Base-by-base conservation (phyloP, 2,888 invertebrate species). In the Adineta ricciae region DNA sequence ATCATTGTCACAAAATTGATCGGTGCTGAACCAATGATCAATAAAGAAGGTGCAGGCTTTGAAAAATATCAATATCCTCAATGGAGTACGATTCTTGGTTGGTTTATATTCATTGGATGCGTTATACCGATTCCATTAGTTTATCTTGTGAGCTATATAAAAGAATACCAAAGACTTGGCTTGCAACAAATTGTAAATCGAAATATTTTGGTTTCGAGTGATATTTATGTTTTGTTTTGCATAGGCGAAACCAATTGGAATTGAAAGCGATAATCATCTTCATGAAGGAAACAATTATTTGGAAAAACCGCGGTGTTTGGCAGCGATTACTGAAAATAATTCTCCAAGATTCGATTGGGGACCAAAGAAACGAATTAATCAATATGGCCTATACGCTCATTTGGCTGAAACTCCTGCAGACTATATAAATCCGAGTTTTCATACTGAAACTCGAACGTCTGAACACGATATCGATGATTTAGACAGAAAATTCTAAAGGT, bases 311-410 rank as follows among this genome's bases (percentile, higher is more conserved):
- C 78, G 78, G 24, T 78, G 41, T 41, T 21, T 78, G n/a, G 78
- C 38, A 41, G 78, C 78, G 9, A 24, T 78, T 7, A 78, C 78
- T n/a, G 41, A n/a, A 78, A 78, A 41, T 78, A 78, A 78, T 41
- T 41, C n/a, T 24, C 78, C 78, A n/a, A 24, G n/a, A n/a, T 16
- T 41, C 19, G 78, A 78, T 78, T 78, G 78, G 78, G 78, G 78
- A 78, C 78, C 78, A 32, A 78, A 41, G 41, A 78, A 78, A 78
- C 36, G n/a, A 11, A n/a, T 41, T n/a, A 78, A 78, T 41, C 78
- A 41, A 3, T 3, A 4, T 78, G 78, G 78, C 41, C 11, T 41
- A 41, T 78, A 78, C 41, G 41, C 41, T n/a, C n/a, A 41, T 41
- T 78, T 78, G 11, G 19, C 14, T 50, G 50, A 50, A 50, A 50